These are phyloP conservation scores for Notarius quadriscutis DNA, from an alignment of 2,113 vertebrate species.

Conservation along the genomic window DNA sequence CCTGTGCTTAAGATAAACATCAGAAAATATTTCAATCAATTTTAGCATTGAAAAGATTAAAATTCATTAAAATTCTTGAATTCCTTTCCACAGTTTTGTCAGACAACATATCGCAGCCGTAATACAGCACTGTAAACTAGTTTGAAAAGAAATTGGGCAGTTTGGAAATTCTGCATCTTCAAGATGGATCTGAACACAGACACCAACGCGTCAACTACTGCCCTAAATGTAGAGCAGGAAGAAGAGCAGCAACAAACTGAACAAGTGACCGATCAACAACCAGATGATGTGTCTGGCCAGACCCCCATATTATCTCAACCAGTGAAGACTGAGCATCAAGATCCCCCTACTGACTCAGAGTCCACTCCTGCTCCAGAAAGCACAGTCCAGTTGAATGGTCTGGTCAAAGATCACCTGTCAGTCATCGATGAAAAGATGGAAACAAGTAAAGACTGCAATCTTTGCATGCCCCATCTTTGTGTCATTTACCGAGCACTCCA, in stretches of 20 bases:
- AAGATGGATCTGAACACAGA: slow-evolving; percentile 57
- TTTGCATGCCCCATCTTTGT: neutral
- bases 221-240: slow-evolving; percentile 57
- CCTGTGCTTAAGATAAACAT: neutral
- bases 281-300: slow-evolving; percentile 12
- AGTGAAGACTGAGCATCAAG: slow-evolving; percentile 31
- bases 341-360: slow-evolving; percentile 15
- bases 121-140: neutral
- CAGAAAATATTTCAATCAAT: neutral
- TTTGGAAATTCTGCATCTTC: neutral
- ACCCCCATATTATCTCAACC: slow-evolving; percentile 57
- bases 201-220: slow-evolving; percentile 48
- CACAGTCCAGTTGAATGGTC: slow-evolving; percentile 34
- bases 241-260: slow-evolving; percentile 56
- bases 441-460: slow-evolving; percentile 60
- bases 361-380: slow-evolving; percentile 11
- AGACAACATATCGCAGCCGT: neutral
- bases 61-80: neutral
- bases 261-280: slow-evolving; percentile 46
- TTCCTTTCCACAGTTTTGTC: slow-evolving; percentile 4
- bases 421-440: slow-evolving; percentile 61
- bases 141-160: neutral
- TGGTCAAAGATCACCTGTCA: slow-evolving; percentile 60
- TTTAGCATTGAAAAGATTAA: neutral
- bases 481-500: neutral